A percentile compares a stretch with the other conserved stretches of the same genome.
phyloP scores from a whole-genome alignment of 2,113 vertebrate genomes.

The Mormyrus lacerda region DNA sequence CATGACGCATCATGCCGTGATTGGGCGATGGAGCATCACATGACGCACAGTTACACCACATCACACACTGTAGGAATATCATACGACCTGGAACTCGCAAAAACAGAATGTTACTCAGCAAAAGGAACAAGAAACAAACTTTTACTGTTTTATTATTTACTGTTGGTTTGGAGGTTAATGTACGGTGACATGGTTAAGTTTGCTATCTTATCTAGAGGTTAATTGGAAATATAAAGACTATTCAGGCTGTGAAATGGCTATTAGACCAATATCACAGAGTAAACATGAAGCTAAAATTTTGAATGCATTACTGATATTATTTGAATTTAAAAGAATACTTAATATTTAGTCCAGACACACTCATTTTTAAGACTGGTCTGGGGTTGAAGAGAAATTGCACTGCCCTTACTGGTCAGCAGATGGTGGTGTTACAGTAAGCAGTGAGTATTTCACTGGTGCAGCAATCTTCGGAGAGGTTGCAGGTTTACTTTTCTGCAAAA shows the following conservation, averaged over 20 bases:
- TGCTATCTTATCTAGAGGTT: background rate
- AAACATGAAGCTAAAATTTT: background rate
- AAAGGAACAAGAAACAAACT: background rate
- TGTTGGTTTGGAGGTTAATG: background rate
- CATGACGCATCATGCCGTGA: background rate
- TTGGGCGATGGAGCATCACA: background rate
- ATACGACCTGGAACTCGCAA: background rate
- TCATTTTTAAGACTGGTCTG: background rate
- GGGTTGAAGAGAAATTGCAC: background rate
- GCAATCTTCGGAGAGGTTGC: background rate
- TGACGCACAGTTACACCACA: background rate
- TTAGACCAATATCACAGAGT: background rate
- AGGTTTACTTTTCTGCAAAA: too few species aligned
- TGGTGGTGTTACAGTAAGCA: background rate
- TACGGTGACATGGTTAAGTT: background rate
- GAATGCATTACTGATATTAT: background rate
- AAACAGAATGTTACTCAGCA: background rate
- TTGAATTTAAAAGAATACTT: background rate
- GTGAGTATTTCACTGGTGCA: background rate
- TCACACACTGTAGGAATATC: background rate
- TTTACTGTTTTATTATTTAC: background rate
- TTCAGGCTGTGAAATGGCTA: background rate
- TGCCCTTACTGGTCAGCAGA: background rate
- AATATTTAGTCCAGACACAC: background rate
- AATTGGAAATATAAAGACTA: background rate